These are phyloP conservation scores for Acanthornis magna DNA, from an alignment of 2,797 vertebrate species.

Conservation along the genomic window DNA sequence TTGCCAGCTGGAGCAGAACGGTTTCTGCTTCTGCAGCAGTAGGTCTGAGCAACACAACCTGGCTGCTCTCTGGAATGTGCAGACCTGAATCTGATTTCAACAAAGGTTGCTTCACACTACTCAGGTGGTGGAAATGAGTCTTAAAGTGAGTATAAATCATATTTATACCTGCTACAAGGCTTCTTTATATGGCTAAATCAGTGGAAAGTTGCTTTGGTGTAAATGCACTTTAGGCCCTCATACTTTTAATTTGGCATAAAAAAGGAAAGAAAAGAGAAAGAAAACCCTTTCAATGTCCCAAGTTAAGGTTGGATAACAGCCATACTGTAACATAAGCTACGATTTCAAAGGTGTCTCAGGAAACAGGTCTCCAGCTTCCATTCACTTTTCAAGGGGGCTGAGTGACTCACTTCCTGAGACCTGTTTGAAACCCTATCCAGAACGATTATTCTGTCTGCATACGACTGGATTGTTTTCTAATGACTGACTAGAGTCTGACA, in stretches of 20 bases:
- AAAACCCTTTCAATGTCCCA: background rate
- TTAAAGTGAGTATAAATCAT: slow-evolving; percentile 22
- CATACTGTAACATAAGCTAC: slow-evolving; percentile 33
- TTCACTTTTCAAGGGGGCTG: background rate
- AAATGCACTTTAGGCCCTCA: background rate
- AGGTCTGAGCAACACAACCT: background rate
- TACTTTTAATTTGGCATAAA: slow-evolving; percentile 29
- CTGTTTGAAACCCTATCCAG: slow-evolving; percentile 31
- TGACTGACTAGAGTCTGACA: background rate
- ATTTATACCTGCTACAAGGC: background rate
- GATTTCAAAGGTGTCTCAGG: slow-evolving; percentile 42
- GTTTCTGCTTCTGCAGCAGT: background rate
- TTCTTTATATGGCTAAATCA: slow-evolving; percentile 2
- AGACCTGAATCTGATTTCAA: background rate
- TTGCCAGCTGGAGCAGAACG: background rate
- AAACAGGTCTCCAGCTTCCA: slow-evolving; percentile 51
- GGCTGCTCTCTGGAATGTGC: background rate
- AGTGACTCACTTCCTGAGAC: slow-evolving; percentile 50
- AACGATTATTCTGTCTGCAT: background rate
- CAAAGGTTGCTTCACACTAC: slow-evolving; percentile 15
- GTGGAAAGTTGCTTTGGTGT: slow-evolving; percentile 3
- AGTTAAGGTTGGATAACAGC: background rate
- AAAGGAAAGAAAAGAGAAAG: background rate
- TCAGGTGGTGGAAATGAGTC: slow-evolving; percentile 19
- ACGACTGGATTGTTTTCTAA: slow-evolving; percentile 10